Evolutionary conservation across 2,113 vertebrate species (phyloP), one percentile per base, ranked within the genome.

Genomic region (Oncorhynchus mykiss): DNA sequence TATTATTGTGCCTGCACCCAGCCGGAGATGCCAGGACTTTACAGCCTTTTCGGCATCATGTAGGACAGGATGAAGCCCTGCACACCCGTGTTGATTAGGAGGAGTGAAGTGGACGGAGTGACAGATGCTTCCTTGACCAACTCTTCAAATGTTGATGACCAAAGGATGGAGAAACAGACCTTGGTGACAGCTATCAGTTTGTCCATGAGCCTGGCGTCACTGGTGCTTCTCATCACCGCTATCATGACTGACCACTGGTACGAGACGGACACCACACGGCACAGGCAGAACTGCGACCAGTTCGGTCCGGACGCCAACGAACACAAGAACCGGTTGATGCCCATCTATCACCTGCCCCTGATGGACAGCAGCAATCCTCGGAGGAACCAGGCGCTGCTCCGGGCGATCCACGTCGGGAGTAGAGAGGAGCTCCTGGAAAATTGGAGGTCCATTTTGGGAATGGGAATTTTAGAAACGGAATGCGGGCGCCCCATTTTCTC

Each of bases 381-480:
- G 16, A 34, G 67, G 14, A 68, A 68, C 24, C 67, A 68, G 31
- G 67, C 67, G 31, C 31, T 68, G 12, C 66, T 67, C 66, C 31
- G 67, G 8, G 67, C 67, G 14, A 68, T 68, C 6, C 67, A 68
- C 31, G 67, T 68, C 29, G 67, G 67, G 24, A 68, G 67, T 20
- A 68, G 18, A 39, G 67, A 68, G 66, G 67, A 68, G 29, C 67
- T 68, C 31, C 31, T 68, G 67, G 67, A 68, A 34, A 68, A 68
- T 20, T 68, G 67, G 67, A 68, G 67, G 18, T 68, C 67, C 13
- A 68, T 68, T 34, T 68, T 68, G 67, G 67, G 67, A 18, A 68
- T 68, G 67, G 67, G 67, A 9, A 68, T 68, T 16, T 20, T 68
- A 18, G 67, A 68, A 29, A 68, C 67, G 5, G 67, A 68, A 20